These are phyloP conservation scores for Ditylenchus dipsaci DNA, from an alignment of 1,140 invertebrate species.

Conservation along the genomic window DNA sequence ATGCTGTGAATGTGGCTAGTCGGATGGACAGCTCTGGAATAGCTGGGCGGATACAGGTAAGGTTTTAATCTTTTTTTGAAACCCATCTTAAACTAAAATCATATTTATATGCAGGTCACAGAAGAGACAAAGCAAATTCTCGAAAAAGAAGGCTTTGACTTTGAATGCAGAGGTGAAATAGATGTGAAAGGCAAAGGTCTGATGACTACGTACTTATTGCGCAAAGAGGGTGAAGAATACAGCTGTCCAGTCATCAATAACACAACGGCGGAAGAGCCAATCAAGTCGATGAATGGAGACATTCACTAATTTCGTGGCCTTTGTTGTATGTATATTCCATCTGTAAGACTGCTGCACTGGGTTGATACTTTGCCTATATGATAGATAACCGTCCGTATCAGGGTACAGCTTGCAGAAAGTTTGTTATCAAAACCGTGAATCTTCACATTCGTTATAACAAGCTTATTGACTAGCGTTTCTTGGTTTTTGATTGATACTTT, in stretches of 20 bases:
- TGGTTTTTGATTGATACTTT: too few species aligned
- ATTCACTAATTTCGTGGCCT: neutral
- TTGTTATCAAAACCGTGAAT: too few species aligned
- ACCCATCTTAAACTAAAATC: neutral
- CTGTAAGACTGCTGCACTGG: too few species aligned
- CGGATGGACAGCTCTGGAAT: conserved; percentile 48
- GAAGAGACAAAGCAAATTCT: conserved; percentile 55
- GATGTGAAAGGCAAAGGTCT: conserved; percentile 55
- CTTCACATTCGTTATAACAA: too few species aligned
- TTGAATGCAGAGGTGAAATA: conserved; percentile 56
- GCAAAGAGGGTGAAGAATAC: neutral
- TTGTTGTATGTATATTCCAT: too few species aligned
- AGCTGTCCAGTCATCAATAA: neutral
- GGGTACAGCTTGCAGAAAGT: too few species aligned
- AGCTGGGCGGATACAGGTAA: conserved; percentile 45
- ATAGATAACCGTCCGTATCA: too few species aligned
- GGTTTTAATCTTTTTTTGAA: neutral
- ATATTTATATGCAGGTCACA: conserved; percentile 67
- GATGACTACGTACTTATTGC: conserved; percentile 35
- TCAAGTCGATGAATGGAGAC: neutral
- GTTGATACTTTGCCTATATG: too few species aligned
- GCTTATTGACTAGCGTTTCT: too few species aligned
- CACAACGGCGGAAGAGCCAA: too few species aligned
- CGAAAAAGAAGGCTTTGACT: conserved; percentile 52
- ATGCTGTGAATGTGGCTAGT: conserved; percentile 81